Evolutionary conservation across 2,797 vertebrate genomes (phyloP), one percentile per base, ranked within the genome.

Genomic region (Sylvilagus floridanus): DNA sequence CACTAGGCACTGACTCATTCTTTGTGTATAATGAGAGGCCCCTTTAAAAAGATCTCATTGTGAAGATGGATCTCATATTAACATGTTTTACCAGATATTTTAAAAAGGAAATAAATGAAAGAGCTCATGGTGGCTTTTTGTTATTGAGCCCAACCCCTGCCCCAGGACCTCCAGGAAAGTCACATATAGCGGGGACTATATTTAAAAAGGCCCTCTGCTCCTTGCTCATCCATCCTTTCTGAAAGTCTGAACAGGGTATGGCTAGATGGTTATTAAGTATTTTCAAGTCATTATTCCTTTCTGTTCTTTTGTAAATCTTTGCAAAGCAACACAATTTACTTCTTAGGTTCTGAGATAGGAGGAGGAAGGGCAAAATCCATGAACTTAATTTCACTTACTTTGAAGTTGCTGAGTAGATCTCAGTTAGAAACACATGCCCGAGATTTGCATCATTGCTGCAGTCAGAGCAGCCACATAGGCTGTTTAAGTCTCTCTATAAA

Each of bases 221-320:
- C 85, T 57, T 78, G 50, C 12, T n/a, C 82, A 11, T 90, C 28
- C 69, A 71, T 86, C 50, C 26, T 69, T 76, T 86, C 87, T 93
- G 32, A 87, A 88, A 79, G 50, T 92, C 14, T 50, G 52, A 79
- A 88, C 28, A 63, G n/a, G 12, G 52, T 71, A 4, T 78, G 69
- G 88, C 57, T 37, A 84, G n/a, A 47, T 95, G 22, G 42, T 7
- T 47, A 76, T 62, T 77, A 94, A 84, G 42, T 57, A 73, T 71
- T 92, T 95, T 91, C 52, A 84, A 90, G 82, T 95, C 37, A 60
- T 84, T 75, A 13, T 62, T 95, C 66, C 62, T 92, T 92, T 75
- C 30, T 93, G 30, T 62, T 90, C 30, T 84, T 47, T 96, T 87
- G 26, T 21, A 71, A 89, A 17, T 0, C 52, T 89, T 85, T 68